Evolutionary conservation across 2,113 vertebrate genomes (phyloP).

Genomic region (Ariopsis seemanni): DNA sequence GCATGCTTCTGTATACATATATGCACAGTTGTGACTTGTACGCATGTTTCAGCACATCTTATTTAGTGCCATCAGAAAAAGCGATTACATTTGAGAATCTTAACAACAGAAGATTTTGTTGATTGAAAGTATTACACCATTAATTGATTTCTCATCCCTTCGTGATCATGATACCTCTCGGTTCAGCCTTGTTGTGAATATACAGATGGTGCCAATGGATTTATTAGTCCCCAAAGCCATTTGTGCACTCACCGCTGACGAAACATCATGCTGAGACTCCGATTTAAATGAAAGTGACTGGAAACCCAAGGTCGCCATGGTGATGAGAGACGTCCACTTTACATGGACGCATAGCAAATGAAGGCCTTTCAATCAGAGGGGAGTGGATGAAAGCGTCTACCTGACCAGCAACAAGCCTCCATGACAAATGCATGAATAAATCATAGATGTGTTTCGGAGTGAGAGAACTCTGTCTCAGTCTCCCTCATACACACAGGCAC

Average conservation of each 20-base stretch:
- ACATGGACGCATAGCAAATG: conserved; percentile 76
- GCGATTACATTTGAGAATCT: not conserved
- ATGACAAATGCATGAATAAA: conserved; percentile 70
- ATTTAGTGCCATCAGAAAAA: not conserved
- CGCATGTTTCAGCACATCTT: not conserved
- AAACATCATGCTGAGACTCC: conserved; percentile 28
- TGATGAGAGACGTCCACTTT: conserved; percentile 71
- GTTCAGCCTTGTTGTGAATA: not conserved
- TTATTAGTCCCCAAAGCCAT: conserved; percentile 49
- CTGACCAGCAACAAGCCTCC: conserved; percentile 58
- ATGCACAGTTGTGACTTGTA: not conserved
- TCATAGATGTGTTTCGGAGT: conserved; percentile 56
- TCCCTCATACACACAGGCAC: conserved; percentile 7
- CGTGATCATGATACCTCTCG: not conserved
- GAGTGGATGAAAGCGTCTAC: conserved; percentile 61
- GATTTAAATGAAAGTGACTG: conserved; percentile 66
- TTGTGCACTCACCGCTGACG: conserved; percentile 39
- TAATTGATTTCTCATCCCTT: not conserved
- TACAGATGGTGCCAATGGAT: conserved; percentile 27
- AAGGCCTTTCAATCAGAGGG: conserved; percentile 73
- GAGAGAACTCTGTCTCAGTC: conserved; percentile 21
- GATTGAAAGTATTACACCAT: not conserved
- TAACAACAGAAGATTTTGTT: not conserved
- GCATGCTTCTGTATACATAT: not conserved
- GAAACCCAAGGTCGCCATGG: conserved; percentile 72